A percentile compares a stretch with the other conserved stretches of the same genome.
These are phyloP conservation scores for Plebejus anna DNA, from an alignment of 2,888 invertebrate species.

Conservation along the genomic window DNA sequence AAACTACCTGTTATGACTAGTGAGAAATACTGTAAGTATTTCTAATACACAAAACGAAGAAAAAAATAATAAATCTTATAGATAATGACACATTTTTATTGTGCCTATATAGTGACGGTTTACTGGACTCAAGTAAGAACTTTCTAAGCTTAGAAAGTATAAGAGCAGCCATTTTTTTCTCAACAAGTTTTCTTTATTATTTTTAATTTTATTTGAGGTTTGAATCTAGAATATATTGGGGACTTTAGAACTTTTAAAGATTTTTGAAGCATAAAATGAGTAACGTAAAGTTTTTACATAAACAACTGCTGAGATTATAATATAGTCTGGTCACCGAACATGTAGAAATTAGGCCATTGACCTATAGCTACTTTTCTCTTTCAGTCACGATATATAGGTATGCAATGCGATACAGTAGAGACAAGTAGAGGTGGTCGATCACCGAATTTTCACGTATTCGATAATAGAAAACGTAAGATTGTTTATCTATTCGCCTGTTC, in stretches of 20 bases:
- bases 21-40: constrained; percentile 14
- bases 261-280: neutral
- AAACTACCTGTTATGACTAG: constrained; percentile 11
- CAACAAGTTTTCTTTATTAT: neutral
- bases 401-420: neutral
- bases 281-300: neutral
- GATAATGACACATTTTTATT: constrained; percentile 27
- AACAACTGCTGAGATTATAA: neutral
- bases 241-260: neutral
- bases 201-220: neutral
- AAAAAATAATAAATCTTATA: neutral
- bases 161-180: neutral
- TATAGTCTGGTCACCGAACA: neutral
- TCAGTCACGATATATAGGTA: neutral
- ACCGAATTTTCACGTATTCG: neutral
- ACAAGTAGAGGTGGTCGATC: neutral
- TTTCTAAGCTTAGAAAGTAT: neutral
- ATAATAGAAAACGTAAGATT: neutral
- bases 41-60: neutral
- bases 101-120: constrained; percentile 21
- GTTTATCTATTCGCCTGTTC: constrained; percentile 29
- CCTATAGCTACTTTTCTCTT: neutral
- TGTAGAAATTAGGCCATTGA: neutral
- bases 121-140: neutral
- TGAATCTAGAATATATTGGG: neutral